Conservation (phyloP, 2,113 vertebrate species). For the Ceuthmochares aereus region DNA sequence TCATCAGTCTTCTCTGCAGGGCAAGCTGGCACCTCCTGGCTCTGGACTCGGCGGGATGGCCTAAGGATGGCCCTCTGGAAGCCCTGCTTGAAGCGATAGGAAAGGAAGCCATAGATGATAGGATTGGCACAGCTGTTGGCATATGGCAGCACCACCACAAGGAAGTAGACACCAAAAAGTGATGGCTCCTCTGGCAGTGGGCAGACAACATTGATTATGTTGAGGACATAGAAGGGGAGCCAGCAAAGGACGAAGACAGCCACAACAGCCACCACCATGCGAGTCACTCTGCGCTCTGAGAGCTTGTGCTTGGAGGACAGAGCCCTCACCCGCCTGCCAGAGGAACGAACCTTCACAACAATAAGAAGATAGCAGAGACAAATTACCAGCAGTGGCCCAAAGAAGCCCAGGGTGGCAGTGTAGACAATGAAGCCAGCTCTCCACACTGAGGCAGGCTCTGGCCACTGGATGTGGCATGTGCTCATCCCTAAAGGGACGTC, state of each 20-base stretch:
- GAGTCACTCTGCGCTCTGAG: conserved; percentile 91
- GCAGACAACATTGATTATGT: conserved; percentile 91
- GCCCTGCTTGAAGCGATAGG: conserved; percentile 94
- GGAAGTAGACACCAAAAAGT: conserved; percentile 89
- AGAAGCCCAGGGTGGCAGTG: conserved; percentile 89
- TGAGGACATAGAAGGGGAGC: conserved; percentile 93
- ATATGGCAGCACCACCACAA: conserved; percentile 94
- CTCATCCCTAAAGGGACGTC: conserved; percentile 87
- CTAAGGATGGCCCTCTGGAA: conserved; percentile 89
- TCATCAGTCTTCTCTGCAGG: conserved; percentile 63
- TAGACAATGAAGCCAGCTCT: conserved; percentile 91
- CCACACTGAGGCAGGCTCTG: conserved; percentile 89
- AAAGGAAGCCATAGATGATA: conserved; percentile 93
- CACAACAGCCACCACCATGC: conserved; percentile 95
- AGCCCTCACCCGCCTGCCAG: conserved; percentile 84
- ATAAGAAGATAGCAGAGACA: conserved; percentile 94
- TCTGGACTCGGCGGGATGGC: conserved; percentile 83
- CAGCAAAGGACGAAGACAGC: conserved; percentile 92
- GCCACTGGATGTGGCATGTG: conserved; percentile 95
- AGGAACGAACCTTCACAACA: conserved; percentile 88
- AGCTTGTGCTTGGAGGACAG: conserved; percentile 85
- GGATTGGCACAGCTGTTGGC: conserved; percentile 97
- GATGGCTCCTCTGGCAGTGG: conserved; percentile 87
- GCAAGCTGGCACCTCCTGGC: conserved; percentile 71
- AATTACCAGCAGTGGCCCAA: conserved; percentile 91